Percentiles rank a stretch among this genome's conserved stretches.
Conservation (phyloP, 2,888 invertebrate genomes). For the Pimpla rufipes region DNA sequence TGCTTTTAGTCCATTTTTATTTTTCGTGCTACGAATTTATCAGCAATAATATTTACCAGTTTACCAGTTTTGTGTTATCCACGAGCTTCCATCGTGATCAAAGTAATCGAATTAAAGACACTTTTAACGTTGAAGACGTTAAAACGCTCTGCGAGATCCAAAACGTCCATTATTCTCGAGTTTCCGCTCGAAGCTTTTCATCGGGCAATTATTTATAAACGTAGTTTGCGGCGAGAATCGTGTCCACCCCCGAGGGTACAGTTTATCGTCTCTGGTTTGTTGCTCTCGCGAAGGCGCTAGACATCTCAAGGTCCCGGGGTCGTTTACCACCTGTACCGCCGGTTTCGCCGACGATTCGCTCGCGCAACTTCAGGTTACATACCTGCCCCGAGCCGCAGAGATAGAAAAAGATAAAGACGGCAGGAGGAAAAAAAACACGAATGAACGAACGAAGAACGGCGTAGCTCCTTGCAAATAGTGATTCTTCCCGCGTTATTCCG, state of each 20-base stretch:
- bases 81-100: no score
- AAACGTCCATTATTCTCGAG: not conserved
- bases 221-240: conserved; percentile 6
- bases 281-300: conserved; percentile 73
- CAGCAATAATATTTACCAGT: no score
- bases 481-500: not conserved
- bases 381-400: conserved; percentile 23
- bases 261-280: conserved; percentile 12
- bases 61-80: no score
- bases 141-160: not conserved
- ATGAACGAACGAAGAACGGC: not conserved
- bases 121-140: no score
- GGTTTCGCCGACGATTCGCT: conserved; percentile 58
- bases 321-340: conserved; percentile 83
- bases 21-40: no score
- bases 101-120: no score
- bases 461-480: conserved; percentile 26
- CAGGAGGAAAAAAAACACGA: conserved; percentile 31
- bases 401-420: conserved; percentile 12
- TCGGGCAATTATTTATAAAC: conserved; percentile 20
- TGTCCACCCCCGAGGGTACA: conserved; percentile 18
- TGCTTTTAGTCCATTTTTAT: no score
- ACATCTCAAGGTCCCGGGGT: conserved; percentile 82
- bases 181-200: not conserved
- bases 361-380: conserved; percentile 39